phyloP scores from a whole-genome alignment of 2,113 vertebrate genomes.

The Xiphorhynchus elegans region DNA sequence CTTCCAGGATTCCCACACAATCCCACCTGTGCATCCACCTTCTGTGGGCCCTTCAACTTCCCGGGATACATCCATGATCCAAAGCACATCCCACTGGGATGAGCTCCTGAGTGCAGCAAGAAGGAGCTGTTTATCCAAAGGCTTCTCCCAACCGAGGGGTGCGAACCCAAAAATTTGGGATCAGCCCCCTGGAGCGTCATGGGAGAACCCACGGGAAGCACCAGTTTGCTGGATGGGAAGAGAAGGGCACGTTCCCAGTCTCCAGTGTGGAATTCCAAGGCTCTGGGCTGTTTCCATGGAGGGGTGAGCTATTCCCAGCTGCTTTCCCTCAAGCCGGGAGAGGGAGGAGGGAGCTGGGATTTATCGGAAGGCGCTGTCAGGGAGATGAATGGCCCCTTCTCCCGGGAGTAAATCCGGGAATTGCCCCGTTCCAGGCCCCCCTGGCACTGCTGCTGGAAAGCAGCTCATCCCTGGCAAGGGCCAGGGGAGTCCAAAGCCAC shows the following conservation, averaged over 20 bases:
- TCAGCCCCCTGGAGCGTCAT: accelerated
- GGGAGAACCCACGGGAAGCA: accelerated
- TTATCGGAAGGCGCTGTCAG: conserved; percentile 5
- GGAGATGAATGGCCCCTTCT: conserved; percentile 39
- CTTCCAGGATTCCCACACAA: not conserved
- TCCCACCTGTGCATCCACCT: not conserved
- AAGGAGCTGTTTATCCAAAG: not conserved
- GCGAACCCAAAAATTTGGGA: not conserved
- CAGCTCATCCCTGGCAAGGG: not conserved
- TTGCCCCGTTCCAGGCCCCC: not conserved
- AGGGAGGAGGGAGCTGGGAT: conserved; percentile 51
- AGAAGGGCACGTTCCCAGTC: not conserved
- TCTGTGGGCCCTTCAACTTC: not conserved
- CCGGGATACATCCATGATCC: accelerated
- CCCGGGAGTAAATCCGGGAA: not conserved
- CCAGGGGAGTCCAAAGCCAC: not conserved
- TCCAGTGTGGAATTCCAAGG: not conserved
- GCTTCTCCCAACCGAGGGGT: not conserved
- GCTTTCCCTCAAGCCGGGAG: conserved; percentile 5
- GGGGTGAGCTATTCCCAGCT: not conserved
- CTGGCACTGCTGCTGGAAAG: not conserved
- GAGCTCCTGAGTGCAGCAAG: not conserved
- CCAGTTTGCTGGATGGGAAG: not conserved
- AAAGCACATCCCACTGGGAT: accelerated
- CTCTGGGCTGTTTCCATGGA: not conserved